Evolutionary conservation across 2,888 invertebrate genomes (phyloP).

Genomic region (Cremastobaeus sp.): DNA sequence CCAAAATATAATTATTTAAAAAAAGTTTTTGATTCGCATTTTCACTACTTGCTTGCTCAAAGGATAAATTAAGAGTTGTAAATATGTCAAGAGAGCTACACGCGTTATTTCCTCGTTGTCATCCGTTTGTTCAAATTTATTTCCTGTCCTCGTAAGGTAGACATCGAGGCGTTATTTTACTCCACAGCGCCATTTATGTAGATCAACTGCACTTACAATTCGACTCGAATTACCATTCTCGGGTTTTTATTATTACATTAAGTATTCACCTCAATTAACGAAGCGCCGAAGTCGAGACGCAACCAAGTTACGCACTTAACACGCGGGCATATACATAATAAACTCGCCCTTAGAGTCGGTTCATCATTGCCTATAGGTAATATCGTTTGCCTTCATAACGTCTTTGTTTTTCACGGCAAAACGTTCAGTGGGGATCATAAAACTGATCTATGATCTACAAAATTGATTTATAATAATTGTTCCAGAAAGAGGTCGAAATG

Average conservation of each 20-base stretch:
- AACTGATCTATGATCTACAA: no score
- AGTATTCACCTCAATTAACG: constrained; percentile 14
- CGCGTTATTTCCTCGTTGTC: constrained; percentile 61
- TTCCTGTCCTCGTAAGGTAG: constrained; percentile 47
- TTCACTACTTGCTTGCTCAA: constrained; percentile 13
- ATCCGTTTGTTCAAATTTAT: constrained; percentile 61
- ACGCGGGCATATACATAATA: no score
- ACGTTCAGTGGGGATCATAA: constrained; percentile 28
- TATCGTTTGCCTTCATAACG: no score
- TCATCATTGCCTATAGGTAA: no score
- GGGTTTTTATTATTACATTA: constrained; percentile 43
- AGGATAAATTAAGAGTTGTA: constrained; percentile 61
- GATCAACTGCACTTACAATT: constrained; percentile 49
- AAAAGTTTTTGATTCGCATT: no score
- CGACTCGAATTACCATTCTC: constrained; percentile 56
- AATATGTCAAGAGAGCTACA: constrained; percentile 64
- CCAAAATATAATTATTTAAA: no score
- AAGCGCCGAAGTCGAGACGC: constrained; percentile 4
- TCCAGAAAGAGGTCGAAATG: constrained; percentile 11
- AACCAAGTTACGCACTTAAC: neutral
- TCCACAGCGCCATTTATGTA: constrained; percentile 46
- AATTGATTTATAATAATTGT: no score
- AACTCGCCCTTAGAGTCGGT: no score
- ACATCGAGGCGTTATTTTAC: constrained; percentile 33
- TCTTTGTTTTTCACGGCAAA: constrained; percentile 23